Percentiles rank a stretch among this genome's conserved stretches.
phyloP scores from a whole-genome alignment of 2,888 invertebrate species.

The Craniophora ligustri region DNA sequence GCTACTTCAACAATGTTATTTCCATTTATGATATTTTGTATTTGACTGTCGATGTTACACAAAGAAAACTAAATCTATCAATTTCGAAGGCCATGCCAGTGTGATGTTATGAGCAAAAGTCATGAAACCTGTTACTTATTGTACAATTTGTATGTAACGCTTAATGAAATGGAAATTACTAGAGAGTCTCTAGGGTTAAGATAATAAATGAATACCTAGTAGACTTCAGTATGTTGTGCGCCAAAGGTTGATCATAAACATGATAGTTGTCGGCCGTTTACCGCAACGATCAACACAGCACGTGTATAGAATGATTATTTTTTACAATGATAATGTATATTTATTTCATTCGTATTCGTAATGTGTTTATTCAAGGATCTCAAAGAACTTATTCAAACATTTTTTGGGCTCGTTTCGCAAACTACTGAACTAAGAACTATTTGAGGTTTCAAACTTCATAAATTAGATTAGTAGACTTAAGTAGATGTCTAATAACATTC shows the following conservation, averaged over 20 bases:
- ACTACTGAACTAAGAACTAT: background rate
- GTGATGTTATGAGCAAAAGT: slow-evolving; percentile 11
- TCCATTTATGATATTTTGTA: background rate
- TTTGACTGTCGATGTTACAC: background rate
- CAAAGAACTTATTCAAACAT: too few species aligned
- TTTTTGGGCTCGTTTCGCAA: too few species aligned
- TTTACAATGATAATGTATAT: slow-evolving; percentile 19
- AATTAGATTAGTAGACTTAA: slow-evolving; percentile 19
- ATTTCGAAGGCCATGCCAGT: slow-evolving; percentile 26
- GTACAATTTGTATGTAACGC: slow-evolving; percentile 1
- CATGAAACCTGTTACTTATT: slow-evolving; percentile 35
- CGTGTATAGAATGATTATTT: slow-evolving; percentile 35
- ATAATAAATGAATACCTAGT: slow-evolving; percentile 3
- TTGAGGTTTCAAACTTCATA: slow-evolving; percentile 11
- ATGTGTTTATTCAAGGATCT: slow-evolving; percentile 12
- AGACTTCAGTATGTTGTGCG: slow-evolving; percentile 1
- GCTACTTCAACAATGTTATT: background rate
- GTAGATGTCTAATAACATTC: slow-evolving; percentile 19
- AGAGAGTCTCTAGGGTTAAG: background rate
- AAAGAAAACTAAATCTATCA: slow-evolving; percentile 13
- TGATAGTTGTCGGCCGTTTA: slow-evolving; percentile 36
- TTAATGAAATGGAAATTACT: background rate
- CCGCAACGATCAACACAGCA: slow-evolving; percentile 37
- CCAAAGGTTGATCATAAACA: slow-evolving; percentile 29
- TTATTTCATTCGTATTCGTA: slow-evolving; percentile 2